These are phyloP conservation scores for Poecilia wingei DNA, from an alignment of 2,797 vertebrate species.

Conservation along the genomic window DNA sequence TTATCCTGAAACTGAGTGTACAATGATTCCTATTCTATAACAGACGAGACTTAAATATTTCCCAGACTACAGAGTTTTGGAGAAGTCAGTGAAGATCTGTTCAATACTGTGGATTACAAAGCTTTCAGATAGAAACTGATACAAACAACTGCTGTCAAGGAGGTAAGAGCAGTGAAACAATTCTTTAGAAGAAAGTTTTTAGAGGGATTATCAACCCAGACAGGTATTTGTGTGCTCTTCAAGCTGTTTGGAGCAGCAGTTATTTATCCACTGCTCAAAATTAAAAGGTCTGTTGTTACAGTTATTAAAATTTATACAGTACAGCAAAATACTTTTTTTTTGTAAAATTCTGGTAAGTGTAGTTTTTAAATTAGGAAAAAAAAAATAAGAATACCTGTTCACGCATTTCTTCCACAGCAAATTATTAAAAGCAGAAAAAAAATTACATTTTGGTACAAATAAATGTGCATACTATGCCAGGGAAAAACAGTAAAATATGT, in stretches of 20 bases:
- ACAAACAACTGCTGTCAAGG: slow-evolving; percentile 18
- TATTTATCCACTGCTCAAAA: background rate
- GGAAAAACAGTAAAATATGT: background rate
- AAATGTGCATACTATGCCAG: background rate
- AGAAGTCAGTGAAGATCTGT: slow-evolving; percentile 8
- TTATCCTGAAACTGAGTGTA: slow-evolving; percentile 17
- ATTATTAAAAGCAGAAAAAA: background rate
- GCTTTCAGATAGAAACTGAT: background rate
- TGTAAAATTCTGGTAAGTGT: background rate
- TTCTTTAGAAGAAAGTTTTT: slow-evolving; percentile 88
- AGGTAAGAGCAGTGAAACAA: slow-evolving; percentile 68
- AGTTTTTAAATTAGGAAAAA: background rate
- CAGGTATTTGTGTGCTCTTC: background rate
- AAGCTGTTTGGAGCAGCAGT: slow-evolving; percentile 4
- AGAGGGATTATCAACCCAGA: background rate
- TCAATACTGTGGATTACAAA: slow-evolving; percentile 5
- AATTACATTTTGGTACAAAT: background rate
- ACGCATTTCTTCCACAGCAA: background rate
- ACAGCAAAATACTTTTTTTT: background rate
- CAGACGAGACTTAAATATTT: slow-evolving; percentile 17
- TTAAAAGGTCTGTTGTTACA: background rate
- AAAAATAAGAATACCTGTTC: background rate
- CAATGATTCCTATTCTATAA: slow-evolving; percentile 15
- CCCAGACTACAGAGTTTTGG: slow-evolving; percentile 16
- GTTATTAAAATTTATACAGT: background rate